phyloP scores from a whole-genome alignment of 2,113 vertebrate species.

The Galbula dea region DNA sequence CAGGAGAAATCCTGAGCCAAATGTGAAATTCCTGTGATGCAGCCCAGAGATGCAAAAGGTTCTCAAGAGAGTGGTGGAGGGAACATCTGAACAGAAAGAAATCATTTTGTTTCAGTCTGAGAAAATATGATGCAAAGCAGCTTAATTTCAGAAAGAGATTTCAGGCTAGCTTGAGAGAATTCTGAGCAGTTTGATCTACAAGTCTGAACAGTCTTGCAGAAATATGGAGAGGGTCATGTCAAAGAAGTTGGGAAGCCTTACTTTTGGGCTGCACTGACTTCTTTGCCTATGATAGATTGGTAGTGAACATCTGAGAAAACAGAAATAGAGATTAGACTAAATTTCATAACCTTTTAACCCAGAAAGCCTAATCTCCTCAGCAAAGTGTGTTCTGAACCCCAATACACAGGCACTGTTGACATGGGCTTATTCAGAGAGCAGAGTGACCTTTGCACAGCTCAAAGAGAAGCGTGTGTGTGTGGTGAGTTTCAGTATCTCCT shows the following conservation, averaged over 20 bases:
- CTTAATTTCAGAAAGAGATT: not conserved
- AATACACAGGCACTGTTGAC: slow-evolving; percentile 43
- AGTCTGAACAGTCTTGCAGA: not conserved
- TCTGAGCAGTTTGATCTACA: not conserved
- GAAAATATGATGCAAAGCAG: slow-evolving; percentile 36
- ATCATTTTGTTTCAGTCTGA: slow-evolving; percentile 1
- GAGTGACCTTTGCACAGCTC: slow-evolving; percentile 61
- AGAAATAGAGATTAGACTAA: slow-evolving; percentile 38
- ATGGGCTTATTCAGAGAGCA: slow-evolving; percentile 18
- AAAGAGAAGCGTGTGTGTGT: not conserved
- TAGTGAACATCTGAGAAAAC: not conserved
- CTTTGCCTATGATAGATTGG: not conserved
- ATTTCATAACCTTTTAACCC: slow-evolving; percentile 58
- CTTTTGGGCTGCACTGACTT: not conserved
- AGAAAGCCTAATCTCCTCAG: slow-evolving; percentile 9
- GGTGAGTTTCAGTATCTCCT: not conserved
- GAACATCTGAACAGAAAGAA: not conserved
- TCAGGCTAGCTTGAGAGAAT: slow-evolving; percentile 4
- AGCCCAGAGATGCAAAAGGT: not conserved
- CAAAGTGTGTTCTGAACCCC: slow-evolving; percentile 33
- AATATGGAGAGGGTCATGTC: not conserved
- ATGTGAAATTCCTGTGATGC: not conserved
- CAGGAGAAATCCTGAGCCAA: not conserved
- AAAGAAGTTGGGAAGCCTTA: not conserved
- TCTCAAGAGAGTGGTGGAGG: not conserved